phyloP scores from a whole-genome alignment of 2,113 vertebrate species.

The Sebastes fasciatus region DNA sequence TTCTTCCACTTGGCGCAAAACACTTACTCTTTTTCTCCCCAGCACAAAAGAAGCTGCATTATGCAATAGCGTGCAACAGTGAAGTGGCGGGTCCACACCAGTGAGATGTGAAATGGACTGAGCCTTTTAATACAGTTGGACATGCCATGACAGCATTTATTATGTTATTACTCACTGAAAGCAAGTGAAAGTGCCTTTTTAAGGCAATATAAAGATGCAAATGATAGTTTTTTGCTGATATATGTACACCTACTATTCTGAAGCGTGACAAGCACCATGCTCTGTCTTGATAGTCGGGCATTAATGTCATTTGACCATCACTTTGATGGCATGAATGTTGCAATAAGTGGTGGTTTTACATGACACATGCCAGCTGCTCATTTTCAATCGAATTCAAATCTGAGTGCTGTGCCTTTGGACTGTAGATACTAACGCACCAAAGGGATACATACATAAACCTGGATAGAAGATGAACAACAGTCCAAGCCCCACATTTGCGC shows the following conservation, averaged over 20 bases:
- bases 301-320: neutral
- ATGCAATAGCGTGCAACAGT: slow-evolving; percentile 60
- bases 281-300: neutral
- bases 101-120: slow-evolving; percentile 42
- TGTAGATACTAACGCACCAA: neutral
- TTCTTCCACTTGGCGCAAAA: slow-evolving; percentile 53
- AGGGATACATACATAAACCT: neutral
- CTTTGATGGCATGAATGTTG: neutral
- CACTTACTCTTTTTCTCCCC: slow-evolving; percentile 32
- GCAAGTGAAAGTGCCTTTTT: slow-evolving; percentile 4
- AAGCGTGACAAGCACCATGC: neutral
- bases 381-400: neutral
- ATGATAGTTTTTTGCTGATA: neutral
- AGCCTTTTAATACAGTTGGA: slow-evolving; percentile 32
- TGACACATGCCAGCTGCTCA: fast-evolving
- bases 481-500: neutral
- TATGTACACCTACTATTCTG: neutral
- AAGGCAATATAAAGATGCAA: slow-evolving; percentile 6
- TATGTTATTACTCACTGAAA: slow-evolving; percentile 32
- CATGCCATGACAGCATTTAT: slow-evolving; percentile 38
- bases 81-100: neutral
- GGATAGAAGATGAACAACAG: neutral
- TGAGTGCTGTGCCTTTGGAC: neutral
- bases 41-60: slow-evolving; percentile 54
- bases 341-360: neutral